Percentiles rank a stretch among this genome's conserved stretches.
Evolutionary conservation across 2,888 invertebrate genomes (phyloP).

Genomic region (Amphipyra tragopoginis): DNA sequence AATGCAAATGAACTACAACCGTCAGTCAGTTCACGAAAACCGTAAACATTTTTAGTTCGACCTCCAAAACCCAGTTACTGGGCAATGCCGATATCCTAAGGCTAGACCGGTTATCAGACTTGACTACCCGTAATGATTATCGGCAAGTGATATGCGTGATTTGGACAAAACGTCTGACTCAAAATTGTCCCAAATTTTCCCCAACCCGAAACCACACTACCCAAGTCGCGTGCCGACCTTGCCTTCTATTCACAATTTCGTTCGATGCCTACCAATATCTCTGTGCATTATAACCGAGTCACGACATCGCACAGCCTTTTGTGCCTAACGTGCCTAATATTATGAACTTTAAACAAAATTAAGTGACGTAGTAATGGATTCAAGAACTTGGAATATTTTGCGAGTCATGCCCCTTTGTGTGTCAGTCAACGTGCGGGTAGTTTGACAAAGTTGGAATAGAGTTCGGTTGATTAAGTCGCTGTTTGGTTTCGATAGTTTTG

Average conservation of each 20-base stretch:
- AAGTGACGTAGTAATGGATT: constrained; percentile 53
- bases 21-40: no score
- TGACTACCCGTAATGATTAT: no score
- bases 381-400: constrained; percentile 47
- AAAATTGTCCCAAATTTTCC: constrained; percentile 10
- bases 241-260: constrained; percentile 64
- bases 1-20: no score
- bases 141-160: no score
- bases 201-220: constrained; percentile 31
- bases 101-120: no score
- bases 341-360: constrained; percentile 59
- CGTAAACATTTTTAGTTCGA: no score
- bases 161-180: no score
- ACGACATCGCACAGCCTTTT: constrained; percentile 60
- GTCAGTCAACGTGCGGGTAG: constrained; percentile 19
- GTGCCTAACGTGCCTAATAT: constrained; percentile 52
- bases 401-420: constrained; percentile 38
- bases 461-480: constrained; percentile 18
- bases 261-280: constrained; percentile 66
- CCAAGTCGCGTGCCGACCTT: constrained; percentile 68
- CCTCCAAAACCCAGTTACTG: no score
- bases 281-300: constrained; percentile 64
- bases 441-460: constrained; percentile 9
- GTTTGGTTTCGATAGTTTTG: background rate
- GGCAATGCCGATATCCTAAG: no score